Percentiles rank a stretch among this genome's conserved stretches.
These are phyloP conservation scores for Cinclus mexicanus DNA, from an alignment of 2,113 vertebrate genomes.

Conservation along the genomic window DNA sequence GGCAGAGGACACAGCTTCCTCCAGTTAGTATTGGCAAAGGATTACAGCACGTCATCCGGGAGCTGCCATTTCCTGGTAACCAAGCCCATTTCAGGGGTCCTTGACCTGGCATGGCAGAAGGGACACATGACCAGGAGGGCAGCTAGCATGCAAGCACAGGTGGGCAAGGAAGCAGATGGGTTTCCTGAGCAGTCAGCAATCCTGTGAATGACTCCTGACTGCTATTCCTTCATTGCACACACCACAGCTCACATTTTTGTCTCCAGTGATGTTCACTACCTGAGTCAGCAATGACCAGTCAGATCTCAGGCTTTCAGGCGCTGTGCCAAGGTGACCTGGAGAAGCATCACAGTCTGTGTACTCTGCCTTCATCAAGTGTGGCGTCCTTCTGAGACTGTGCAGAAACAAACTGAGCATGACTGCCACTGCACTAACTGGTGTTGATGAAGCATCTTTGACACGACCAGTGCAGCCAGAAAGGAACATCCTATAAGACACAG, in stretches of 20 bases:
- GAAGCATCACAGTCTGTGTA: fast-evolving
- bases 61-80: not conserved
- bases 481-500: fast-evolving
- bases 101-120: not conserved
- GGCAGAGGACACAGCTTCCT: not conserved
- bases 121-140: not conserved
- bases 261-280: not conserved
- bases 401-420: not conserved
- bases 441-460: not conserved
- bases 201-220: not conserved
- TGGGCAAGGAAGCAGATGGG: not conserved
- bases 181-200: not conserved
- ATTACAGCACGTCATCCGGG: fast-evolving
- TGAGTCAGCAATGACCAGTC: not conserved
- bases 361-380: fast-evolving
- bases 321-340: not conserved
- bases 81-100: not conserved
- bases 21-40: not conserved
- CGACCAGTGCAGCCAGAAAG: not conserved
- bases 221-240: not conserved
- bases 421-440: not conserved
- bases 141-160: not conserved
- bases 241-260: not conserved
- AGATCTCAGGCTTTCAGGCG: not conserved
- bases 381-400: not conserved